Percentiles rank a stretch among this genome's conserved stretches.
phyloP scores from a whole-genome alignment of 2,797 vertebrate species.

The Rhinogobio ventralis region DNA sequence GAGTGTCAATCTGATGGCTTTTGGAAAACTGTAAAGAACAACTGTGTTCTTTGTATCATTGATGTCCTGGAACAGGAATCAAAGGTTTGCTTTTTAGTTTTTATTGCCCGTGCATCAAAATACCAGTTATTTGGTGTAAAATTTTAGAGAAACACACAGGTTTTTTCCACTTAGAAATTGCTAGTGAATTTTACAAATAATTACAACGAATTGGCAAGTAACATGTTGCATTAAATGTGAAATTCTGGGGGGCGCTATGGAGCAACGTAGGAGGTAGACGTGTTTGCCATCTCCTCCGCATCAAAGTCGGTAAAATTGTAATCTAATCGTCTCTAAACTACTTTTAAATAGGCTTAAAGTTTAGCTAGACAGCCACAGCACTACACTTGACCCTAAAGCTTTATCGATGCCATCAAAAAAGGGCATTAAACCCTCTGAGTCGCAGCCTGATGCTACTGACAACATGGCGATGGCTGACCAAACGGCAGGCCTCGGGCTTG shows the following conservation, averaged over 20 bases:
- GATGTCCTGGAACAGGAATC: conserved; percentile 17
- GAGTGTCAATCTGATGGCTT: conserved; percentile 14
- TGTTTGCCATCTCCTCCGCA: neutral
- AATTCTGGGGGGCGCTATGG: too few relatives aligned
- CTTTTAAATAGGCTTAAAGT: neutral
- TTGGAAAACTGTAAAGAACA: neutral
- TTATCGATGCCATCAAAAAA: neutral
- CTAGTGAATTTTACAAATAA: neutral
- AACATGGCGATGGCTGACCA: too few relatives aligned
- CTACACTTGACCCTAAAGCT: neutral
- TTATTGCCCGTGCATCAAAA: neutral
- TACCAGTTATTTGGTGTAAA: neutral
- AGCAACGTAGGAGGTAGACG: neutral
- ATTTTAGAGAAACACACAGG: neutral
- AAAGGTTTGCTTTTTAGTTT: conserved; percentile 20
- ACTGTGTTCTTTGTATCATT: conserved; percentile 41
- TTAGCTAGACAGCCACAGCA: neutral
- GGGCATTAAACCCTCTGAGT: neutral
- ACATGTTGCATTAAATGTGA: neutral
- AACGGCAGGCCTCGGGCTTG: neutral
- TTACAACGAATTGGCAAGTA: neutral
- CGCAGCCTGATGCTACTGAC: neutral
- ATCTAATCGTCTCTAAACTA: neutral
- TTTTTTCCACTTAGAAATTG: neutral
- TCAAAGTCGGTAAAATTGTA: neutral